phyloP scores from a whole-genome alignment of 2,888 invertebrate species.

The Drosophila rellima region DNA sequence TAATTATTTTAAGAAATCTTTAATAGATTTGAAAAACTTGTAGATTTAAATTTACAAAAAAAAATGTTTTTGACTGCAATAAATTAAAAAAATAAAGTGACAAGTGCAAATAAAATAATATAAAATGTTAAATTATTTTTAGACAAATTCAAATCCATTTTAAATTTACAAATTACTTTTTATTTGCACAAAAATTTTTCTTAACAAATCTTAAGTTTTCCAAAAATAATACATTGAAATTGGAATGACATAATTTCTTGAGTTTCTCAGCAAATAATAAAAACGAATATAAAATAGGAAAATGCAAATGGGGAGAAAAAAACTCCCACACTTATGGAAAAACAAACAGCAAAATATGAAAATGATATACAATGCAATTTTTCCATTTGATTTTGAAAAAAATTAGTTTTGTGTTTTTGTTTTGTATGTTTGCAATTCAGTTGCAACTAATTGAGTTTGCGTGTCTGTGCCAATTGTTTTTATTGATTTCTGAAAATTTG shows the following conservation, averaged over 20 bases:
- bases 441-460: conserved; percentile 79
- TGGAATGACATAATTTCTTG: conserved; percentile 22
- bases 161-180: too few species aligned
- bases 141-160: too few species aligned
- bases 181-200: too few species aligned
- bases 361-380: conserved; percentile 46
- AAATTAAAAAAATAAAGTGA: too few species aligned
- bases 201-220: too few species aligned
- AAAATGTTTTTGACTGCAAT: too few species aligned
- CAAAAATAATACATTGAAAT: background rate
- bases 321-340: conserved; percentile 55
- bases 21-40: too few species aligned
- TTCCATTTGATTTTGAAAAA: conserved; percentile 11
- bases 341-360: conserved; percentile 41
- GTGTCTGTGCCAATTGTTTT: conserved; percentile 74
- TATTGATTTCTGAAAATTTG: conserved; percentile 71
- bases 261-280: conserved; percentile 24
- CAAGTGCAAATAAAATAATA: too few species aligned
- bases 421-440: conserved; percentile 46
- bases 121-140: too few species aligned
- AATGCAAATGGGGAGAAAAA: conserved; percentile 13
- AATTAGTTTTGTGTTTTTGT: conserved; percentile 17
- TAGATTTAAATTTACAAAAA: too few species aligned
- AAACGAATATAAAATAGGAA: background rate
- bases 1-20: too few species aligned